Evolutionary conservation across 2,888 invertebrate species (phyloP).

Genomic region (Nyleta sp.): DNA sequence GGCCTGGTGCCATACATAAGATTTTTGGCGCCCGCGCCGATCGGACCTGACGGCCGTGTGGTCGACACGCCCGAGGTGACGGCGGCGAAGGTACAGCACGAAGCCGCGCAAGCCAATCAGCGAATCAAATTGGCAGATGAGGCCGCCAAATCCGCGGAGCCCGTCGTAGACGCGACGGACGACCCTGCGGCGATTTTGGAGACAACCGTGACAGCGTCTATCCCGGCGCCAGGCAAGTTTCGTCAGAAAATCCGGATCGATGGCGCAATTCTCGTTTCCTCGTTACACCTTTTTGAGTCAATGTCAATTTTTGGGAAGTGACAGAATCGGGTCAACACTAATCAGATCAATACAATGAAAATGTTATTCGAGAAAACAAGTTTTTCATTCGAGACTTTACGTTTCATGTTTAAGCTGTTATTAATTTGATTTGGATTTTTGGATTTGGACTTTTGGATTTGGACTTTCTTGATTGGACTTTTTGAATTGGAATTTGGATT

Average conservation of each 20-base stretch:
- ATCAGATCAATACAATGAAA: too few relatives aligned
- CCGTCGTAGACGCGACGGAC: conserved; percentile 41
- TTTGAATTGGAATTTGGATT: too few relatives aligned
- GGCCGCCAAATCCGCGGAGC: conserved; percentile 62
- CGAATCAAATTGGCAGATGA: conserved; percentile 69
- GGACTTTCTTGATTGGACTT: too few relatives aligned
- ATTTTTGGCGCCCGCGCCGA: conserved; percentile 69
- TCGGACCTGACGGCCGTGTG: conserved; percentile 78
- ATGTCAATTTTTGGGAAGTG: conserved; percentile 12
- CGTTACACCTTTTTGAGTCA: neutral
- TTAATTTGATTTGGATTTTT: too few relatives aligned
- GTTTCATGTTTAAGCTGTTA: too few relatives aligned
- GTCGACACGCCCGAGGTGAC: conserved; percentile 79
- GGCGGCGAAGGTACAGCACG: conserved; percentile 78
- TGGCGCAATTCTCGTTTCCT: neutral
- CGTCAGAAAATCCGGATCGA: neutral
- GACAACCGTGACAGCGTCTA: neutral
- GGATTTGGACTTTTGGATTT: too few relatives aligned
- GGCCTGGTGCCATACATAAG: conserved; percentile 32
- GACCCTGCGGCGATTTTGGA: conserved; percentile 26
- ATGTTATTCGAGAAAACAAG: too few relatives aligned
- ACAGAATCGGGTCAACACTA: neutral
- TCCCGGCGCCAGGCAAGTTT: conserved; percentile 31
- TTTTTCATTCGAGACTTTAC: too few relatives aligned
- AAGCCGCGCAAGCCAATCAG: conserved; percentile 76